Base-by-base conservation (phyloP, 2,888 invertebrate genomes). In the Phalera bucephala region DNA sequence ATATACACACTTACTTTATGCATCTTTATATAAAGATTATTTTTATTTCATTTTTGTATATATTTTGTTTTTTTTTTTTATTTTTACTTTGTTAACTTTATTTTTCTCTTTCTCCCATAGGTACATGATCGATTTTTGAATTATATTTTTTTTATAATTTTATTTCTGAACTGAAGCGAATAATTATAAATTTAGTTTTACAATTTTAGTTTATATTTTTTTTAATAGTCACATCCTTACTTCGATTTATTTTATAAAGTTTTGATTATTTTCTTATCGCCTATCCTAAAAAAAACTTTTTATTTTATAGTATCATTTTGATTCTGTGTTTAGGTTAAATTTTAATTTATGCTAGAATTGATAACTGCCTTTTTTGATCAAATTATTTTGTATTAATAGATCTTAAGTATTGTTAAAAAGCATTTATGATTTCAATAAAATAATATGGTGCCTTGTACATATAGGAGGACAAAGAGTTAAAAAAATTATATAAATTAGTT, bases 51-150 rank as follows among this genome's bases (percentile, higher is more conserved):
- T 38, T 14, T 21, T 43, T 34, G 35, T 35, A 40, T 43, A 32
- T 37, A 35, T 21, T 39, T 37, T 26, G 26, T 41, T 38, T 26
- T 31, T 10, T 3, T 31, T 30, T 15, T 25, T 37, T 33, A 38
- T 45, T 44, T 40, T 39, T 33, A 42, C 33, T 44, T 41, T 46
- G 40, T 39, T 44, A 50, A 33, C 44, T 44, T 33, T 46, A 50
- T 50, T 48, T 37, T 37, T 61, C 39, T 63, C 64, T 64, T 58
- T 52, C 33, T 34, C 32, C 55, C 53, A 2, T 76, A 88, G 88
- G 87, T 88, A 85, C 88, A 86, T 87, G 89, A 74, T 88, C 68
- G 86, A 87, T 62, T 87, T 86, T 76, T 85, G 71, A 71, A 10
- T 11, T 12, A n/a, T 17, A 36, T 15, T 52, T 36, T 36, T 45